Conservation (phyloP, 2,888 invertebrate genomes). For the Dynastes maya region DNA sequence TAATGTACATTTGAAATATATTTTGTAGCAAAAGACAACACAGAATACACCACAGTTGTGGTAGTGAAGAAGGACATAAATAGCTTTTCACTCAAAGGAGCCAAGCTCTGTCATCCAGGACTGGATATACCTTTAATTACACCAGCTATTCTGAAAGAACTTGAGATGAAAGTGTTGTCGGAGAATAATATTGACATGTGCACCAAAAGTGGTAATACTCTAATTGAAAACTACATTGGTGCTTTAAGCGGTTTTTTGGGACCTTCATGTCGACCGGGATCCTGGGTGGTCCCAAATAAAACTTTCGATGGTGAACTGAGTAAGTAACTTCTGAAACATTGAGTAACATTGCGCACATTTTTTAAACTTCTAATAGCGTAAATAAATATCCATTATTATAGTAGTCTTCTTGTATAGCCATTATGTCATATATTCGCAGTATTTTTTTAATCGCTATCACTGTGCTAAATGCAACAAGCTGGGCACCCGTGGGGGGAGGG, state of each 20-base stretch:
- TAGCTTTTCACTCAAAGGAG: conserved; percentile 71
- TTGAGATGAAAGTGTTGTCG: conserved; percentile 70
- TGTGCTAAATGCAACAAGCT: too few species aligned
- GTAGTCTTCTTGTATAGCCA: neutral
- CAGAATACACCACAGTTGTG: conserved; percentile 75
- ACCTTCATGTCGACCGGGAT: conserved; percentile 82
- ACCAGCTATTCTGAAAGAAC: conserved; percentile 75
- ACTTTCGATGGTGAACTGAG: conserved; percentile 74
- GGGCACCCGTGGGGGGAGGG: too few species aligned
- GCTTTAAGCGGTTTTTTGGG: conserved; percentile 78
- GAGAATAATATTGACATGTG: conserved; percentile 57
- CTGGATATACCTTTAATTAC: conserved; percentile 75
- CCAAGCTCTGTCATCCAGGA: conserved; percentile 79
- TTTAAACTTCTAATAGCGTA: too few species aligned
- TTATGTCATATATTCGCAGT: neutral
- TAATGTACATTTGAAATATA: too few species aligned
- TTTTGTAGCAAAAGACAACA: neutral
- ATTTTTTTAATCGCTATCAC: neutral
- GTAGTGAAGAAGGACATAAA: conserved; percentile 71
- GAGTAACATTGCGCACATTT: neutral
- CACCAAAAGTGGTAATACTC: conserved; percentile 64
- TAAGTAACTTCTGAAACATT: conserved; percentile 67
- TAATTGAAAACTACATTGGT: conserved; percentile 76
- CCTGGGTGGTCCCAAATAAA: conserved; percentile 74
- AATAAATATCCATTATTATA: too few species aligned